A percentile compares a stretch with the other conserved stretches of the same genome.
These are phyloP conservation scores for Atrina japonica DNA, from an alignment of 2,888 invertebrate genomes.

Conservation along the genomic window DNA sequence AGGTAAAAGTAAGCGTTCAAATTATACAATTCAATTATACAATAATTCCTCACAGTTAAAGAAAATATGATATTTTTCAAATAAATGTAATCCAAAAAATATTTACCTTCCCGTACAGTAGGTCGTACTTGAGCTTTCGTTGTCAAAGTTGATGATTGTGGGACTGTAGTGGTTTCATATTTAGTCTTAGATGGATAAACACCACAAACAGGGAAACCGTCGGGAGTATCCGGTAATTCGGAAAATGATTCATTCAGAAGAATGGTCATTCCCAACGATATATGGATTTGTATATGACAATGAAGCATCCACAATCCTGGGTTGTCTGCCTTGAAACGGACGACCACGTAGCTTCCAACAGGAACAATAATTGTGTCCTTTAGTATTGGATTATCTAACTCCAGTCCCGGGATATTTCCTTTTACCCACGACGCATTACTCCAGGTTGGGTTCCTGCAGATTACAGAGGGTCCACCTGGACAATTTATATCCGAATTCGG, in stretches of 20 bases:
- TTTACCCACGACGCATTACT: slow-evolving; percentile 53
- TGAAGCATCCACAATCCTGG: slow-evolving; percentile 73
- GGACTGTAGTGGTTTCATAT: no score
- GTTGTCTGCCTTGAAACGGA: slow-evolving; percentile 67
- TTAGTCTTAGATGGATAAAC: no score
- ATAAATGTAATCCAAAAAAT: no score
- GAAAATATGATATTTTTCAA: no score
- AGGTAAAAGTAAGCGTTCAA: no score
- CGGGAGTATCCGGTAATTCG: slow-evolving; percentile 47
- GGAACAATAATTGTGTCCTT: slow-evolving; percentile 73
- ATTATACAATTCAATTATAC: no score
- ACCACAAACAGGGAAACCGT: slow-evolving; percentile 57
- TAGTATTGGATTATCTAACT: slow-evolving; percentile 54
- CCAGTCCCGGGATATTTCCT: slow-evolving; percentile 54
- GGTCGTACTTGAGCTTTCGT: no score
- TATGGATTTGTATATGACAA: slow-evolving; percentile 69
- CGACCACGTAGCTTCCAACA: slow-evolving; percentile 68
- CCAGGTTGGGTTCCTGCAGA: slow-evolving; percentile 62
- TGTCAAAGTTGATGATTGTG: no score
- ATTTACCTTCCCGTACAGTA: no score
- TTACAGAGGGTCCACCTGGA: slow-evolving; percentile 30
- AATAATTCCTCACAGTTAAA: no score
- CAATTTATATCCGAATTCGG: slow-evolving; percentile 47
- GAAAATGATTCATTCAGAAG: slow-evolving; percentile 60
- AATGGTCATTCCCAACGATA: slow-evolving; percentile 66